phyloP scores from a whole-genome alignment of 2,113 vertebrate genomes.

The Climacteris rufus region DNA sequence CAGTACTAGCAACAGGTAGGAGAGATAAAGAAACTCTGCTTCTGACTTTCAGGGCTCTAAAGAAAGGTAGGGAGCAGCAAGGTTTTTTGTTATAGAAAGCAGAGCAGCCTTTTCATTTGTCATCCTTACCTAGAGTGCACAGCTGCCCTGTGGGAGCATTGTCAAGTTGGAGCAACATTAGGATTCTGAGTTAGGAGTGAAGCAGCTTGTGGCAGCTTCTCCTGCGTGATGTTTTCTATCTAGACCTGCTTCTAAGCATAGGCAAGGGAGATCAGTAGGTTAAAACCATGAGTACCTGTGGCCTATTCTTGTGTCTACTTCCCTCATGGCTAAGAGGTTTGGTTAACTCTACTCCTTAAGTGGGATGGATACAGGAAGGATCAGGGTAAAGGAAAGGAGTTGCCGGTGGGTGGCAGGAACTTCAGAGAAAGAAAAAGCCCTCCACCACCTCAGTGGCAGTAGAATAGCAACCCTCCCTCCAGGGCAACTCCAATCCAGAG shows the following conservation, averaged over 20 bases:
- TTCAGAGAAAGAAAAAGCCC: neutral
- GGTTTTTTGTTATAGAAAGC: neutral
- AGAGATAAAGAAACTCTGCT: slow-evolving; percentile 10
- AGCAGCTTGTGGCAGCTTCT: neutral
- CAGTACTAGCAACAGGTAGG: neutral
- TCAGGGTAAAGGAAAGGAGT: neutral
- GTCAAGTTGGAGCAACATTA: neutral
- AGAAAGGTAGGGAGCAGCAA: neutral
- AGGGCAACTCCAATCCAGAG: neutral
- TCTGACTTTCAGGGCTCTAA: neutral
- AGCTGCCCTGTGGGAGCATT: neutral
- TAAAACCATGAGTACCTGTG: neutral
- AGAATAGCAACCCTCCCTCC: neutral
- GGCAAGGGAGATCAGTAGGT: neutral
- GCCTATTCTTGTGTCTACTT: neutral
- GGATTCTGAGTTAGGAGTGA: neutral
- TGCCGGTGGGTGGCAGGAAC: neutral
- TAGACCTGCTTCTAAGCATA: neutral
- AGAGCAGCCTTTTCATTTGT: neutral
- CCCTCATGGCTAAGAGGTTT: neutral
- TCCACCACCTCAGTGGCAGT: neutral
- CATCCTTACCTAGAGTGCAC: neutral
- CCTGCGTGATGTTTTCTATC: neutral
- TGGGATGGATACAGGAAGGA: neutral
- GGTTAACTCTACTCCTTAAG: neutral